Conservation (phyloP, 2,797 vertebrate species). For the Rhodeus uyekii region DNA sequence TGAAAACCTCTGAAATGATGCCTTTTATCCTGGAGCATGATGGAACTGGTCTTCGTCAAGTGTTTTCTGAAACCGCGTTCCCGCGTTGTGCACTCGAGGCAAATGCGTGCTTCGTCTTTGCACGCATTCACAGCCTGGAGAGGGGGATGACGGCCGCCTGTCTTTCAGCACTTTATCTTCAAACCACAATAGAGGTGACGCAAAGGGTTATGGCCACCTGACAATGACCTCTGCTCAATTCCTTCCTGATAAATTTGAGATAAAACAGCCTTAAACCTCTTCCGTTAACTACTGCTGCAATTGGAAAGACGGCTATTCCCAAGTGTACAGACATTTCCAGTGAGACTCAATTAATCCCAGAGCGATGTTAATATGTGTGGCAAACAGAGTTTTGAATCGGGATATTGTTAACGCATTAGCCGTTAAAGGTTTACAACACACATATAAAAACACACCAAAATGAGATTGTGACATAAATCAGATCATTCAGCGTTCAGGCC, state of each 20-base stretch:
- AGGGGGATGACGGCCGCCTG: conserved; percentile 49
- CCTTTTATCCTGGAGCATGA: conserved; percentile 61
- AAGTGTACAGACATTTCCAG: conserved; percentile 57
- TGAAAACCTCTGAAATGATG: conserved; percentile 62
- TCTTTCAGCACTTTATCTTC: conserved; percentile 57
- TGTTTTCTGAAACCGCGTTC: conserved; percentile 59
- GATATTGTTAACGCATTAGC: conserved; percentile 66
- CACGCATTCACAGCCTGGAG: conserved; percentile 53
- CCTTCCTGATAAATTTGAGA: conserved; percentile 68
- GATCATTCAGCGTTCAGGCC: conserved; percentile 42
- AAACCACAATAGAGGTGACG: conserved; percentile 57
- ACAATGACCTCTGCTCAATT: conserved; percentile 64
- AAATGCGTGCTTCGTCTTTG: conserved; percentile 52
- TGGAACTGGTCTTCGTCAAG: conserved; percentile 56
- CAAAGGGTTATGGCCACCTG: conserved; percentile 61
- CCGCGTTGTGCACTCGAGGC: conserved; percentile 54
- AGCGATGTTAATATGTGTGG: conserved; percentile 10
- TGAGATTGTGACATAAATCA: conserved; percentile 64
- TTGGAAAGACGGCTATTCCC: conserved; percentile 35
- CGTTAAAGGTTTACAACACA: conserved; percentile 68
- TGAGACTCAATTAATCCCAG: conserved; percentile 34
- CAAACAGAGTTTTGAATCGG: conserved; percentile 42
- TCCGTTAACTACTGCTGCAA: conserved; percentile 60
- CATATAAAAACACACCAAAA: conserved; percentile 65
- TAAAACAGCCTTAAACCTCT: conserved; percentile 65